Base-by-base conservation (phyloP, 2,888 invertebrate genomes). In the Frankliniella intonsa region DNA sequence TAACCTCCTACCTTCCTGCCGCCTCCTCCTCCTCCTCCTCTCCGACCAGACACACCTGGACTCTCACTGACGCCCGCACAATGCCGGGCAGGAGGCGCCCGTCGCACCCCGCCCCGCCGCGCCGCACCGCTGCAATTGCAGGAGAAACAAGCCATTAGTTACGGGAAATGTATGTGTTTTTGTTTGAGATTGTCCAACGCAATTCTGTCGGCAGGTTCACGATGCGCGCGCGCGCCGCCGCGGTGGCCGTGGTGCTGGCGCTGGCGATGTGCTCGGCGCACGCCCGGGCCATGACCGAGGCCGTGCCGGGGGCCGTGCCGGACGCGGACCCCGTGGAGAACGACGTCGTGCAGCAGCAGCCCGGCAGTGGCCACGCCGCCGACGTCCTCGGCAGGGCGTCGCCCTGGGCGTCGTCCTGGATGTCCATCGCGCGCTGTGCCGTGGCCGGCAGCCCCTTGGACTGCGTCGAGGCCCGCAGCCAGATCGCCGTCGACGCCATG, bases 401-500 rank as follows among this genome's bases (percentile, higher is more conserved):
- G 69, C 12, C 69, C 8, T 22, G 10, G 69, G 11, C 69, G 69
- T 8, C 69, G 1, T 69, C 69, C 69, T 76, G 69, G 69, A 12
- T 22, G 9, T 9, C 22, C 69, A 76, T 76, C 69, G 69, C 10
- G 22, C 69, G 69, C 22, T 76, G 69, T 9, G 69, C 69, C 22
- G 69, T 25, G 25, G 69, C 69, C 22, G 25, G 11, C 69, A 12
- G 12, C 22, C 69, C 69, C 22, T 25, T 76, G 25, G 69, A 76
- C 69, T 76, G 69, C 69, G 69, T 76, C 11, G 69, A 76, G 69
- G 8, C 25, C 11, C 69, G 69, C 69, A 25, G 25, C 69, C 69
- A 25, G 69, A 9, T 10, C 69, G 69, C 69, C 25, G 69, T 76
- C 22, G 69, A 76, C 25, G 69, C 69, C 69, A 76, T 76, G 69